Base-by-base conservation (phyloP, 2,797 vertebrate genomes). In the Crax fasciolata region DNA sequence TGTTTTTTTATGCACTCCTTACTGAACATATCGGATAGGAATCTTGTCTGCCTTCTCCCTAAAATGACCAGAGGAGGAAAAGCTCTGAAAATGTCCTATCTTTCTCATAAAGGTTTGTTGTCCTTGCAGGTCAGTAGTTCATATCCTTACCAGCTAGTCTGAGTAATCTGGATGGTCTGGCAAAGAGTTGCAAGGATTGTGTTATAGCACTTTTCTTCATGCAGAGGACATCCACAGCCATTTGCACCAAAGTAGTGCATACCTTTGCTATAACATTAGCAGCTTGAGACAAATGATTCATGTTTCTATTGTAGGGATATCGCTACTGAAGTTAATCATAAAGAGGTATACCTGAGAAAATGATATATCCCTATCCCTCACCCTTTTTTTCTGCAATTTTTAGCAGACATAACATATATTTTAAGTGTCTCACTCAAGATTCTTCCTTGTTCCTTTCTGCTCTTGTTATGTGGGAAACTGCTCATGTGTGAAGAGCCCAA, bases 401-500 rank as follows among this genome's bases (percentile, higher is more conserved):
- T 72, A 76, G 48, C 24, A 87, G 74, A 35, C 15, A 13, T 44
- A 32, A 55, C 24, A 17, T 38, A 10, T 57, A 48, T 72, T 87
- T 80, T 32, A 90, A 72, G 39, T 49, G 44, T 39, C 54, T 68
- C 72, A 8, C 20, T 87, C 27, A 13, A 17, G 20, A 17, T 76
- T 62, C 9, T 23, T 58, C 48, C 25, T 14, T 79, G 70, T 55
- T 55, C 18, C 67, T 52, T 20, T 3, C 13, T 62, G 49, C 5
- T n/a, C 9, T 48, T 5, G 24, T 30, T n/a, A 24, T 4, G 5
- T 1, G 0, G 39, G 51, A 65, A 44, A 61, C 24, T 67, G 30
- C 39, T 10, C 6, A 10, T 19, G 43, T 25, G 9, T 0, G 0
- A 46, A 70, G 19, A 24, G 19, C 35, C 30, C 11, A 24, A 0